Evolutionary conservation across 2,888 invertebrate species (phyloP), one percentile per base, ranked within the genome.

Genomic region (Acleris holmiana): DNA sequence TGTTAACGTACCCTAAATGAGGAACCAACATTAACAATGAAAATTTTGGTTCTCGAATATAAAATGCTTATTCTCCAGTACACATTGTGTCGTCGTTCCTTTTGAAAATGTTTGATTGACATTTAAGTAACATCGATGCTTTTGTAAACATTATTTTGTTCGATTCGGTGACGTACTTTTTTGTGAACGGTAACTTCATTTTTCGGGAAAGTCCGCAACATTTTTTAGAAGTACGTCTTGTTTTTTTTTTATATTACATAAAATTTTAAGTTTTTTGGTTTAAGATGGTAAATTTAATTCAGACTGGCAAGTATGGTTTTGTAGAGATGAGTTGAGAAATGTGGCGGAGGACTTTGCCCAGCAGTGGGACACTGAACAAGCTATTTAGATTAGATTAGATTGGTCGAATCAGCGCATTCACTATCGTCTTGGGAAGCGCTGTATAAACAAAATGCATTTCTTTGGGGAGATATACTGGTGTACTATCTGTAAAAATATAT

Each of bases 11-110:
- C 41, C 55, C 44, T 41, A 15, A 55, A 55, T 41, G 17, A 17
- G 4, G 44, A 23, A 55, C n/a, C n/a, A n/a, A n/a, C 44, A 55
- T 55, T 55, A 44, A 55, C 44, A 55, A 55, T 55, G 41, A 41
- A 55, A 55, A 55, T 44, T n/a, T 55, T 23, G 17, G 47, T 49
- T 48, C 48, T n/a, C 47, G 48, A 49, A 47, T 40, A 15, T 47
- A 15, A 58, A 58, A 58, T 35, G 48, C 57, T 46, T 46, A 47
- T 35, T 47, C 18, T 57, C 40, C 41, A 4, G 15, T 15, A n/a
- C 7, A n/a, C 48, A 58, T 58, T 58, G 47, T 58, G 23, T 58
- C 35, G 23, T 48, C 35, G 48, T 58, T 58, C 15, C 48, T 58
- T 29, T 59, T 40, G 17, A 47, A 59, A 23, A 15, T 15, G 23